Evolutionary conservation across 1,140 invertebrate species (phyloP).

Genomic region (Pentalonia nigronervosa): DNA sequence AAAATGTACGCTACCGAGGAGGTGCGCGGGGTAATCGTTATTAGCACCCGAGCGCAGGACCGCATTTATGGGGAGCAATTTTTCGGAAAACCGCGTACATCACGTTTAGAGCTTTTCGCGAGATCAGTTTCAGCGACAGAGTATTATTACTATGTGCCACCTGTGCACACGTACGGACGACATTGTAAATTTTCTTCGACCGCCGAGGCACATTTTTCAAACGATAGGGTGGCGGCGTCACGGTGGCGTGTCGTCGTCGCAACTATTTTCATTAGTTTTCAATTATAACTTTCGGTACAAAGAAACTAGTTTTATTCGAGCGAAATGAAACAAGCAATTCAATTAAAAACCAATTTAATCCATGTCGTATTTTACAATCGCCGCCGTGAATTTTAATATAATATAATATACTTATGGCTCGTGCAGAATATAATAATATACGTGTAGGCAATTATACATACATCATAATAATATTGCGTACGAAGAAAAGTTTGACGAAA

Average conservation of each 20-base stretch:
- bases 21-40: too few species aligned
- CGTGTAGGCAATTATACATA: not conserved
- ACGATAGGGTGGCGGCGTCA: not conserved
- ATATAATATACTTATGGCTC: not conserved
- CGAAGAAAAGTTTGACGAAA: not conserved
- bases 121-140: rapidly evolving
- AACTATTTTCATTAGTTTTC: constrained; percentile 45
- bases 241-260: too few species aligned
- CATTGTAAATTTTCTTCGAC: not conserved
- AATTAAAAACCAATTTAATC: constrained; percentile 39
- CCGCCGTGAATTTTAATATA: not conserved
- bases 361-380: constrained; percentile 10
- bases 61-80: not conserved
- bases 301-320: constrained; percentile 22
- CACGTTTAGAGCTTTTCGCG: not conserved
- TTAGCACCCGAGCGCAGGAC: not conserved
- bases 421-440: not conserved
- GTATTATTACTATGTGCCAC: not conserved
- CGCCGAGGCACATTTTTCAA: not conserved
- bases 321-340: not conserved
- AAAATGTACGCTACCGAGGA: too few species aligned
- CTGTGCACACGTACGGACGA: too few species aligned
- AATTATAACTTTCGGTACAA: constrained; percentile 12
- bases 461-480: too few species aligned
- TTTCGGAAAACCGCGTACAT: not conserved